phyloP scores from a whole-genome alignment of 2,113 vertebrate genomes.

The Blennius ocellaris region DNA sequence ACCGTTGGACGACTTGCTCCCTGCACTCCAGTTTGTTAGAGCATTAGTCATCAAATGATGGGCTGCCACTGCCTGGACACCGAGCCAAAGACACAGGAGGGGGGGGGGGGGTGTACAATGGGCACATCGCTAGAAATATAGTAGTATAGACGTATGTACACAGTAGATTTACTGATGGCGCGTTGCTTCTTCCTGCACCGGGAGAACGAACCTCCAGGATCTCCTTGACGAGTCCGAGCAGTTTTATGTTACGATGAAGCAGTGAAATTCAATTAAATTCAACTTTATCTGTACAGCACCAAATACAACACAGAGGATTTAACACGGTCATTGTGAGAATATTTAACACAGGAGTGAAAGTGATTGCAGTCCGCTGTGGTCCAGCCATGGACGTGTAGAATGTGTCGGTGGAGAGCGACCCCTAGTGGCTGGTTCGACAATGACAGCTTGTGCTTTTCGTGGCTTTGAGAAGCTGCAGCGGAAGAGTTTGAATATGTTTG shows the following conservation, averaged over 20 bases:
- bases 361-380: constrained; percentile 22
- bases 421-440: constrained; percentile 41
- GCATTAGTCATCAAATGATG: constrained; percentile 59
- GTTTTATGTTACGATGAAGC: constrained; percentile 6
- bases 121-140: constrained; percentile 26
- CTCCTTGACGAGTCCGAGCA: constrained; percentile 4
- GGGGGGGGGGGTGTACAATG: neutral
- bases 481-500: neutral
- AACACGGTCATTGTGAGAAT: no score
- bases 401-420: constrained; percentile 27
- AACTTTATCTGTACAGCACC: no score
- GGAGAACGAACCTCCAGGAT: neutral
- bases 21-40: constrained; percentile 42
- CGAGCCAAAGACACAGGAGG: constrained; percentile 33
- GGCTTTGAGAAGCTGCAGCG: neutral
- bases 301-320: no score
- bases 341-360: no score
- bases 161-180: constrained; percentile 8
- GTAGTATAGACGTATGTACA: no score
- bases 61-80: constrained; percentile 17
- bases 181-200: constrained; percentile 1
- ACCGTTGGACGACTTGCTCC: constrained; percentile 34
- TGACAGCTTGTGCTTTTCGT: neutral
- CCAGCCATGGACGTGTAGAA: neutral
- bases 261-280: no score